Base-by-base conservation (phyloP, 2,113 vertebrate species). In the Alosa alosa region DNA sequence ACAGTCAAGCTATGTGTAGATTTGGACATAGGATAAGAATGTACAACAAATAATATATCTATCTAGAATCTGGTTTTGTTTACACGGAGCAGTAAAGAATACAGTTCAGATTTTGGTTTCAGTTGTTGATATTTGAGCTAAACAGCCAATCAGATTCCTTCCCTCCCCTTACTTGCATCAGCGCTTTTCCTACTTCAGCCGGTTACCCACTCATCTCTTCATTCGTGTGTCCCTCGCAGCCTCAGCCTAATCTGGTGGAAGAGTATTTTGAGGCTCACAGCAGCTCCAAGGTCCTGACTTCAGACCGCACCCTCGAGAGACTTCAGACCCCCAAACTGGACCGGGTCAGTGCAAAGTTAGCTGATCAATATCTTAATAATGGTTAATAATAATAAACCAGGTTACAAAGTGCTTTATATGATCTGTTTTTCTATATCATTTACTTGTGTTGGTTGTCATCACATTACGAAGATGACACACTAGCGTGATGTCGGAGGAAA, bases 241-340 rank as follows among this genome's bases (percentile, higher is more conserved):
- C 89, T 90, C 88, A 98, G 96, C 94, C 89, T 90, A 95, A 91
- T 87, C 93, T 98, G 91, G 95, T 98, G 36, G 97, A 98, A 90
- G 97, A 98, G 81, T 99, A 99, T 89, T 99, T 99, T 87, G 98
- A 99, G 92, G 98, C 98, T 87, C 98, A 99, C 18, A 97, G 97
- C 91, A 98, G 95, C 93, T 98, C 97, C 22, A 99, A 98, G 91
- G 97, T 99, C 46, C 89, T 97, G 88, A 99, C 98, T 0, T 99
- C 98, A 0, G 97, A 99, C 86, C 95, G 97, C 90, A 99, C 98
- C 0, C 94, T 99, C 1, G 96, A 98, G 93, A 98, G 97, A 85
- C 87, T 99, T 47, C 95, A 90, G 89, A 97, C 94, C 22, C 95
- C 96, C 52, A 97, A 96, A 90, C 82, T 99, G 64, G 95, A 96